Percentiles rank a stretch among this genome's conserved stretches.
Conservation (phyloP, 2,113 vertebrate species). For the Mohoua ochrocephala region DNA sequence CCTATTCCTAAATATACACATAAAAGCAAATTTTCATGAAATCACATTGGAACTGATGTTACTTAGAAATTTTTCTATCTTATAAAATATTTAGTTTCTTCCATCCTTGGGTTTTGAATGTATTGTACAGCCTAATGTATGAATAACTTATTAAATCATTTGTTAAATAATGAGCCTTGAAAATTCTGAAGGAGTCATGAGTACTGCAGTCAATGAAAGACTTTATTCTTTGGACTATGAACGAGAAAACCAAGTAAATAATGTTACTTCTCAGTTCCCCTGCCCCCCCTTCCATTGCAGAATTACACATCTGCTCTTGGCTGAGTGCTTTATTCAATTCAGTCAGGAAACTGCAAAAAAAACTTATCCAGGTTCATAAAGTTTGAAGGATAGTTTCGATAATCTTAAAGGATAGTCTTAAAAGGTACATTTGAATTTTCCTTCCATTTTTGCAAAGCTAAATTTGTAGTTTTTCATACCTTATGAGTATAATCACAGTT, state of each 20-base stretch:
- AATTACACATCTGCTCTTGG: slow-evolving; percentile 13
- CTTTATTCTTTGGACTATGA: slow-evolving; percentile 24
- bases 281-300: background rate
- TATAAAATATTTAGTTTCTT: background rate
- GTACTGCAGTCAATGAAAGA: slow-evolving; percentile 6
- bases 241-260: background rate
- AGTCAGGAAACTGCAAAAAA: background rate
- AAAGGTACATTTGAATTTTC: background rate
- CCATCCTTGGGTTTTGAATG: background rate
- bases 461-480: background rate
- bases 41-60: background rate
- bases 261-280: background rate
- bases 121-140: background rate
- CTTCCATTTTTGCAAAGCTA: background rate
- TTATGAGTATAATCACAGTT: background rate
- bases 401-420: background rate
- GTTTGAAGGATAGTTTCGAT: background rate
- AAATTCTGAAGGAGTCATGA: slow-evolving; percentile 33
- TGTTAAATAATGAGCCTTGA: slow-evolving; percentile 36
- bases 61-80: background rate
- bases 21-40: background rate
- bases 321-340: background rate
- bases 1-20: background rate
- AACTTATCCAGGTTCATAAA: background rate
- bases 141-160: background rate